Percentiles rank a stretch among this genome's conserved stretches.
Evolutionary conservation across 2,888 invertebrate genomes (phyloP).

Genomic region (Lampropteryx suffumata): DNA sequence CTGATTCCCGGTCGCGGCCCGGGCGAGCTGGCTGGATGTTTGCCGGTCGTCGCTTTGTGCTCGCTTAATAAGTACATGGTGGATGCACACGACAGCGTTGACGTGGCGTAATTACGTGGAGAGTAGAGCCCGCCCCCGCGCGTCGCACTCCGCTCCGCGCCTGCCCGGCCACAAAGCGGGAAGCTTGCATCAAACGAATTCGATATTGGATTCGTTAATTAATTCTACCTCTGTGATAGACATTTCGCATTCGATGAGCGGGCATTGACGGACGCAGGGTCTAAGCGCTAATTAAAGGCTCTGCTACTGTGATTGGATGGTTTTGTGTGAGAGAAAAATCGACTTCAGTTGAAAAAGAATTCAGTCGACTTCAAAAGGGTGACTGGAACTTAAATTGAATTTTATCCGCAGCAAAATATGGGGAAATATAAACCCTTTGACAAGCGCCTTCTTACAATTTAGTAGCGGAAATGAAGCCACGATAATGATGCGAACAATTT

Average conservation of each 20-base stretch:
- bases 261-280: slow-evolving; percentile 43
- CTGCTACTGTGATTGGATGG: slow-evolving; percentile 36
- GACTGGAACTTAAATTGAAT: slow-evolving; percentile 1
- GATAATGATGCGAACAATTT: no score
- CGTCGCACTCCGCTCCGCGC: slow-evolving; percentile 6
- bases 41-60: slow-evolving; percentile 50
- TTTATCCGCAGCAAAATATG: neutral
- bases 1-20: slow-evolving; percentile 48
- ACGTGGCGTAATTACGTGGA: slow-evolving; percentile 57
- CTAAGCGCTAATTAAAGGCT: slow-evolving; percentile 46
- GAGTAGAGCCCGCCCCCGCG: slow-evolving; percentile 42
- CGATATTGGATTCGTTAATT: slow-evolving; percentile 60
- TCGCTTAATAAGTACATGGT: slow-evolving; percentile 44
- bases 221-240: slow-evolving; percentile 57
- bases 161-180: slow-evolving; percentile 8
- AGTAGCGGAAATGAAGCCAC: no score
- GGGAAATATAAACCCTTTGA: no score
- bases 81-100: slow-evolving; percentile 54
- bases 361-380: neutral
- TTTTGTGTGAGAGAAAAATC: slow-evolving; percentile 4
- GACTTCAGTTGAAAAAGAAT: neutral
- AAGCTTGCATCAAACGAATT: slow-evolving; percentile 48
- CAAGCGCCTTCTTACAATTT: no score
- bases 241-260: slow-evolving; percentile 44
- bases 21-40: slow-evolving; percentile 40